Percentiles rank a stretch among this genome's conserved stretches.
These are phyloP conservation scores for Itoplectis maculator DNA, from an alignment of 2,888 invertebrate genomes.

Conservation along the genomic window DNA sequence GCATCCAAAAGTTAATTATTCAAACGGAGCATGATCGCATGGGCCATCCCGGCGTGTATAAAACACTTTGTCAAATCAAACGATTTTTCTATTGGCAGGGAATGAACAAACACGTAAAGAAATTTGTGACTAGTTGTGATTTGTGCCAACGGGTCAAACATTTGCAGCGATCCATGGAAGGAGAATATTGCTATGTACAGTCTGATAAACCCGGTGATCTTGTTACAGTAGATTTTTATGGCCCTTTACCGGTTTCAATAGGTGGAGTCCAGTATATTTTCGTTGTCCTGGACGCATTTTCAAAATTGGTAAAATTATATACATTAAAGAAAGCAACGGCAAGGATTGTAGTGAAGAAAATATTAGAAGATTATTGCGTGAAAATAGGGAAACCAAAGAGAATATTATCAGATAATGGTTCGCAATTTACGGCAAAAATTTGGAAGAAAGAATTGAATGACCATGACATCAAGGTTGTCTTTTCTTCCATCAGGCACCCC, in stretches of 20 bases:
- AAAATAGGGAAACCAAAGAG: slow-evolving; percentile 20
- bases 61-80: slow-evolving; percentile 23
- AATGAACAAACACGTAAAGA: slow-evolving; percentile 19
- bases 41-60: slow-evolving; percentile 24
- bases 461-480: not conserved
- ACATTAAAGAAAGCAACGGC: slow-evolving; percentile 22
- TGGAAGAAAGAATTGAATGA: slow-evolving; percentile 25
- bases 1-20: not conserved
- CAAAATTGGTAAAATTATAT: slow-evolving; percentile 32
- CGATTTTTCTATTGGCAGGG: slow-evolving; percentile 37
- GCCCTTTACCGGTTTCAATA: slow-evolving; percentile 11
- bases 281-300: slow-evolving; percentile 30
- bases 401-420: slow-evolving; percentile 35
- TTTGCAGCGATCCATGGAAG: not conserved
- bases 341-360: slow-evolving; percentile 6
- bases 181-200: slow-evolving; percentile 12
- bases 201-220: slow-evolving; percentile 16
- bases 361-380: slow-evolving; percentile 28
- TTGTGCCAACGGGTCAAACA: slow-evolving; percentile 30
- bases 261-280: slow-evolving; percentile 40
- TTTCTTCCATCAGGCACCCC: slow-evolving; percentile 1
- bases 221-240: slow-evolving; percentile 40
- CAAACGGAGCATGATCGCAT: slow-evolving; percentile 13
- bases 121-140: slow-evolving; percentile 12
- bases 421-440: not conserved